Evolutionary conservation across 2,888 invertebrate genomes (phyloP).

Genomic region (Orthosia gracilis): DNA sequence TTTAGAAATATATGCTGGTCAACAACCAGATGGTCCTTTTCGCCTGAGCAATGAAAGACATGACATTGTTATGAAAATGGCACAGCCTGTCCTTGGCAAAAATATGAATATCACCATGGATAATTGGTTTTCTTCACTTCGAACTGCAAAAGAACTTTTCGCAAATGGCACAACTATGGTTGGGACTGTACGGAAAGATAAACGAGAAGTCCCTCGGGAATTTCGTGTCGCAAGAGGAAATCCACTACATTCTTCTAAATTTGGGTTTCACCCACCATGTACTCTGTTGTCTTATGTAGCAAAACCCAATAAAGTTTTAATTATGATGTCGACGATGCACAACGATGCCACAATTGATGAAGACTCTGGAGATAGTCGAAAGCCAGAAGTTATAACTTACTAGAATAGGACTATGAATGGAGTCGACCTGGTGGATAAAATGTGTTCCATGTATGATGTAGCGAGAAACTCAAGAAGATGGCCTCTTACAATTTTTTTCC

Average conservation of each 20-base stretch:
- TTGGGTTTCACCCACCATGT: slow-evolving; percentile 7
- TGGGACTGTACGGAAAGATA: slow-evolving; percentile 11
- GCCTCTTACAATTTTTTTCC: neutral
- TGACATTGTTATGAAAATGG: no score
- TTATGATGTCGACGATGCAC: neutral
- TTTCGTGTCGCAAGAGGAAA: slow-evolving; percentile 11
- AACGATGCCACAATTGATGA: slow-evolving; percentile 4
- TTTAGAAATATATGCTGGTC: no score
- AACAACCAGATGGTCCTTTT: no score
- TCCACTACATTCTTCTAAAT: neutral
- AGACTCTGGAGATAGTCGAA: slow-evolving; percentile 3
- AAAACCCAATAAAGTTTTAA: slow-evolving; percentile 4
- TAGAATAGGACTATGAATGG: no score
- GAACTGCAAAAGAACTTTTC: no score
- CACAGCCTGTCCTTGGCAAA: no score
- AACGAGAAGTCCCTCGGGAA: slow-evolving; percentile 15
- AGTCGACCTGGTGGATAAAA: no score
- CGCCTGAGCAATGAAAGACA: no score
- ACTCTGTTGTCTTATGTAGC: neutral
- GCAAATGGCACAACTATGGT: slow-evolving; percentile 16
- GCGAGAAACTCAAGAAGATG: neutral
- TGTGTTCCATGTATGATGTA: no score
- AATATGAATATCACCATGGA: slow-evolving; percentile 4
- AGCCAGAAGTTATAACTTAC: slow-evolving; percentile 6
- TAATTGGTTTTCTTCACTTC: slow-evolving; percentile 7